These are phyloP conservation scores for Drosophila trapezifrons DNA, from an alignment of 1,140 invertebrate genomes.

Conservation along the genomic window DNA sequence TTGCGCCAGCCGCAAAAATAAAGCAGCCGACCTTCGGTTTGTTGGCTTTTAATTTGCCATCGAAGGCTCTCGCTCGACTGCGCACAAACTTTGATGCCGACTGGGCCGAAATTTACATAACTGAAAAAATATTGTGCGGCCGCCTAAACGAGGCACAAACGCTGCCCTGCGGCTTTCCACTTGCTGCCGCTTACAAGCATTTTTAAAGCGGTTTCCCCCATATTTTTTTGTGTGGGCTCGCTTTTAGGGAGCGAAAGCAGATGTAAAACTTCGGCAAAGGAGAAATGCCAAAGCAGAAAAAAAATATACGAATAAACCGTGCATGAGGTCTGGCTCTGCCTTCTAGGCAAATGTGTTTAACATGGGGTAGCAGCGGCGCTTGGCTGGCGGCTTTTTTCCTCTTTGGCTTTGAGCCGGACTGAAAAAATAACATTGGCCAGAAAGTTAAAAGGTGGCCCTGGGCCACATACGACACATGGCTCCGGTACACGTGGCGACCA, in stretches of 20 bases:
- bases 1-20: conserved; percentile 35
- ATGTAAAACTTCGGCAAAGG: conserved; percentile 51
- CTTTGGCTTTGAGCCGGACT: conserved; percentile 17
- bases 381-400: conserved; percentile 21
- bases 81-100: conserved; percentile 31
- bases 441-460: conserved; percentile 54
- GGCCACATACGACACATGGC: conserved; percentile 46
- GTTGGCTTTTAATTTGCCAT: conserved; percentile 55
- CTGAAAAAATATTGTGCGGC: conserved; percentile 58
- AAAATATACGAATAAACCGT: conserved; percentile 59
- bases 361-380: conserved; percentile 23
- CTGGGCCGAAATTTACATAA: conserved; percentile 55
- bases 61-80: conserved; percentile 39
- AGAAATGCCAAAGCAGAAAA: conserved; percentile 18
- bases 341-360: conserved; percentile 62
- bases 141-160: conserved; percentile 56
- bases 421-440: conserved; percentile 40
- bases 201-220: conserved; percentile 50
- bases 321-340: conserved; percentile 43
- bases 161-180: conserved; percentile 51
- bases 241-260: conserved; percentile 36
- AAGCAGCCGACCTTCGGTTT: conserved; percentile 31
- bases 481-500: conserved; percentile 32
- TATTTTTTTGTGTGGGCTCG: conserved; percentile 4
- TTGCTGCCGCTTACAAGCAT: conserved; percentile 51